Evolutionary conservation across 2,113 vertebrate species (phyloP).

Genomic region (Neotoma lepida): DNA sequence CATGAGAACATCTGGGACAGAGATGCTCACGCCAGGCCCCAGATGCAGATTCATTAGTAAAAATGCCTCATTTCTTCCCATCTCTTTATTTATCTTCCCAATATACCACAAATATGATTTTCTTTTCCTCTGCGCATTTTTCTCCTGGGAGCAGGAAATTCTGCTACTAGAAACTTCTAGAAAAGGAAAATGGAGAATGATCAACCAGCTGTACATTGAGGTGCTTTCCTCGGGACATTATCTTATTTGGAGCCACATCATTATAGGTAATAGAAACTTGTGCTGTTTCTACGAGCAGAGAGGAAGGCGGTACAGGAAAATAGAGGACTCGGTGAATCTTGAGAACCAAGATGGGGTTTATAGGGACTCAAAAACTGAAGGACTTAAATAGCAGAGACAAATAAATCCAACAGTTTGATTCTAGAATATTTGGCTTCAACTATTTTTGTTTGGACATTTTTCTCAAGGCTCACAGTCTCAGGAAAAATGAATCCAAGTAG

Average conservation of each 20-base stretch:
- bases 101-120: slow-evolving; percentile 61
- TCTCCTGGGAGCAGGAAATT: slow-evolving; percentile 43
- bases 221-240: not conserved
- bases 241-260: not conserved
- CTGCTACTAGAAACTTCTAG: not conserved
- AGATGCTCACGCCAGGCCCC: slow-evolving; percentile 84
- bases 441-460: slow-evolving; percentile 54
- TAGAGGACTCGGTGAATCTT: not conserved
- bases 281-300: slow-evolving; percentile 1
- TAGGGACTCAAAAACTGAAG: not conserved
- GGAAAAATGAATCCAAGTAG: not conserved
- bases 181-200: slow-evolving; percentile 34
- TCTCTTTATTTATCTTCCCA: slow-evolving; percentile 75
- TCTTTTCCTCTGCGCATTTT: slow-evolving; percentile 54
- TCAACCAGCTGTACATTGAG: not conserved
- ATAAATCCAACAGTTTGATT: not conserved
- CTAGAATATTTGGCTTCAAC: slow-evolving; percentile 38
- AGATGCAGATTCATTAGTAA: slow-evolving; percentile 84
- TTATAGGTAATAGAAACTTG: not conserved
- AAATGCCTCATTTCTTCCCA: slow-evolving; percentile 75
- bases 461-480: slow-evolving; percentile 24
- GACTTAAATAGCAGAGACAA: not conserved
- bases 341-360: not conserved
- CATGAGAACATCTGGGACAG: slow-evolving; percentile 88
- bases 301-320: not conserved